A percentile compares a stretch with the other conserved stretches of the same genome.
Evolutionary conservation across 2,113 vertebrate species (phyloP).

Genomic region (Nyctereutes procyonoides): DNA sequence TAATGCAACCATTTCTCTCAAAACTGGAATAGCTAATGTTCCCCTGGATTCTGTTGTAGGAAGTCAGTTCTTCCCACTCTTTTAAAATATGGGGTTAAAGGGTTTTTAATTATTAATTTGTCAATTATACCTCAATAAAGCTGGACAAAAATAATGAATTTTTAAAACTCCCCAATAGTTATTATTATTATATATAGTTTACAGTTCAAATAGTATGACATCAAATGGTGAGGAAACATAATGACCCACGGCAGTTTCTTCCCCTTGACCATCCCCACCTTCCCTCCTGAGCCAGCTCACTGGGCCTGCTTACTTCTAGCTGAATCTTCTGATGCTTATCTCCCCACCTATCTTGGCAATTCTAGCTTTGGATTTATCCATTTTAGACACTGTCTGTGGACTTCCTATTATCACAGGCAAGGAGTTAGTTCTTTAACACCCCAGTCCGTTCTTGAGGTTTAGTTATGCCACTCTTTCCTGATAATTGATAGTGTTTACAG

Average conservation of each 20-base stretch:
- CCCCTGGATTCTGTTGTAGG: not conserved
- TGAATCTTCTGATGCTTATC: not conserved
- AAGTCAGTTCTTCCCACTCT: not conserved
- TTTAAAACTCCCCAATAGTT: not conserved
- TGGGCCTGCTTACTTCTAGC: not conserved
- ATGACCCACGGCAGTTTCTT: not conserved
- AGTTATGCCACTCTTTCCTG: not conserved
- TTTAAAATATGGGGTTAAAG: not conserved
- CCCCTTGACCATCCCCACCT: rapidly evolving
- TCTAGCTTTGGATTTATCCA: not conserved
- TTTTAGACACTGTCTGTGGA: not conserved
- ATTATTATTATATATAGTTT: not conserved
- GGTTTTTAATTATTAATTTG: not conserved
- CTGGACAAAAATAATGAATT: not conserved
- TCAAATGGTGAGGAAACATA: not conserved
- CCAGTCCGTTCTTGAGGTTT: not conserved
- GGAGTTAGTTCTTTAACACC: not conserved
- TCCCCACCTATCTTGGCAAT: not conserved
- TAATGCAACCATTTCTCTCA: not conserved
- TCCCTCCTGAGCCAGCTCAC: not conserved
- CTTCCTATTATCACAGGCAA: not conserved
- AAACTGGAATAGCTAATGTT: not conserved
- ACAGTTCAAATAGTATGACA: not conserved
- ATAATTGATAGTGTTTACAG: not conserved
- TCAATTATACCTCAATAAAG: not conserved